Evolutionary conservation across 2,113 vertebrate genomes (phyloP).

Genomic region (Centrocercus urophasianus): DNA sequence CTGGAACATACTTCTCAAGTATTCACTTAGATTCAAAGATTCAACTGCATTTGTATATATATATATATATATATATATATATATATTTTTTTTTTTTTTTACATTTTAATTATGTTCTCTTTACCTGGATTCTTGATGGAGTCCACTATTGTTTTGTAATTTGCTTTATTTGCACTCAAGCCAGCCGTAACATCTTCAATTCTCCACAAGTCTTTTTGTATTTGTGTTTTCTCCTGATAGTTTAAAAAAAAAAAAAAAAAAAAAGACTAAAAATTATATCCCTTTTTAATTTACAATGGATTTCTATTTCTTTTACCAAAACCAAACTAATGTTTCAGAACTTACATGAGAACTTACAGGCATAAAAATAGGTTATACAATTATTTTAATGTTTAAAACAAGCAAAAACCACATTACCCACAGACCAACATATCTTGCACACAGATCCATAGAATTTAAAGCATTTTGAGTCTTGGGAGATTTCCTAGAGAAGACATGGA

Average conservation of each 20-base stretch:
- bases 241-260: constrained; percentile 1
- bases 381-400: background rate
- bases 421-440: background rate
- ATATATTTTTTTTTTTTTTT: background rate
- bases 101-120: background rate
- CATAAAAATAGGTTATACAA: background rate
- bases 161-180: constrained; percentile 93
- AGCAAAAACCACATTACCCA: background rate
- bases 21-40: background rate
- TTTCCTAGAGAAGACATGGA: background rate
- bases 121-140: constrained; percentile 96
- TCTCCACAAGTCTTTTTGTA: constrained; percentile 96
- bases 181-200: constrained; percentile 96
- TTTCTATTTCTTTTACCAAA: background rate
- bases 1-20: background rate
- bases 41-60: background rate
- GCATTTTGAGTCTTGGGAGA: background rate
- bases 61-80: too few relatives aligned
- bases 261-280: background rate
- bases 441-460: background rate
- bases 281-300: background rate
- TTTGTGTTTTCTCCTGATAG: constrained; percentile 89
- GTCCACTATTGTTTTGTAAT: constrained; percentile 93
- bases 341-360: background rate
- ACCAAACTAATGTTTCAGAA: background rate